phyloP scores from a whole-genome alignment of 2,113 vertebrate species.

The Pygathrix nemaeus region DNA sequence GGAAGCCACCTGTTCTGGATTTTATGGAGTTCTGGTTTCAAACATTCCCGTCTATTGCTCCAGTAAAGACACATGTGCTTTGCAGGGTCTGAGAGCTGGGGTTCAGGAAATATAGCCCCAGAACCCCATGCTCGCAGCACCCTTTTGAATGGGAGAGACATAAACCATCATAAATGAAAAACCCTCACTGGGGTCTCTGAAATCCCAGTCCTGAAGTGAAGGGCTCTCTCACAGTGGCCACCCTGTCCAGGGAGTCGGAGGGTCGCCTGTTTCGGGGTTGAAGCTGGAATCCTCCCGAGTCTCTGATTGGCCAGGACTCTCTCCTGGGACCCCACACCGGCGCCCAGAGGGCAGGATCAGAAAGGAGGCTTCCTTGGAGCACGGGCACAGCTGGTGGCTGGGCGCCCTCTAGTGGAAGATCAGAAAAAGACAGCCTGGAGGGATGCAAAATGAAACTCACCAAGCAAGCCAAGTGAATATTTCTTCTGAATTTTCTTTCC shows the following conservation, averaged over 20 bases:
- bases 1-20: not conserved
- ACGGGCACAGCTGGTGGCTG: not conserved
- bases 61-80: not conserved
- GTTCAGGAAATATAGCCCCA: not conserved
- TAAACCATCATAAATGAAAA: not conserved
- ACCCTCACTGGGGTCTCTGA: not conserved
- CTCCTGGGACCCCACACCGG: not conserved
- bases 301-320: no score
- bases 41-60: not conserved
- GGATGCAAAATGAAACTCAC: not conserved
- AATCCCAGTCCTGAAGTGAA: not conserved
- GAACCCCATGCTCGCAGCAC: not conserved
- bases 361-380: not conserved
- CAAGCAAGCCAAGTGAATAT: not conserved
- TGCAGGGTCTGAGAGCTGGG: not conserved
- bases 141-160: not conserved
- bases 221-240: not conserved
- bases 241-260: not conserved
- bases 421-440: not conserved
- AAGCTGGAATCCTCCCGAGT: not conserved
- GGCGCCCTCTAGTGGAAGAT: conserved; percentile 55
- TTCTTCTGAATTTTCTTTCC: not conserved
- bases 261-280: not conserved
- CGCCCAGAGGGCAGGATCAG: not conserved
- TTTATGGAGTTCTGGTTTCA: conserved; percentile 29